phyloP scores from a whole-genome alignment of 2,888 invertebrate genomes.

The Philopedon plagiatum region DNA sequence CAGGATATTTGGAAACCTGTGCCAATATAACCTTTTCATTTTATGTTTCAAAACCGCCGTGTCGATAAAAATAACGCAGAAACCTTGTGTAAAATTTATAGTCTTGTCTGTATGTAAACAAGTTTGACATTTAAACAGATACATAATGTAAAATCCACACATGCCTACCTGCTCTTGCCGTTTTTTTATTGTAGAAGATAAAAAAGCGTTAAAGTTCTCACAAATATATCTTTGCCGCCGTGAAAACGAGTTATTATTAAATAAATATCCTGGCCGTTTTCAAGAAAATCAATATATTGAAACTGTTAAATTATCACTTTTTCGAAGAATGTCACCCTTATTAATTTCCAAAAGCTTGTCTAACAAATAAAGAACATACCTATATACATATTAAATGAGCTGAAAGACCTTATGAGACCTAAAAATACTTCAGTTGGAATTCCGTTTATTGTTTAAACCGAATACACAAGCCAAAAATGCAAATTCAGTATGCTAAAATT shows the following conservation, averaged over 20 bases:
- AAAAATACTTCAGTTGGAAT: neutral
- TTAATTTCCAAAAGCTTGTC: too few relatives aligned
- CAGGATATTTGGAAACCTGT: neutral
- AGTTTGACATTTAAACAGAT: neutral
- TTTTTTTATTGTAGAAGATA: too few relatives aligned
- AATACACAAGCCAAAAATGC: neutral
- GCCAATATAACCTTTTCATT: neutral
- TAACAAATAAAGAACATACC: neutral
- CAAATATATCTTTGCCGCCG: too few relatives aligned
- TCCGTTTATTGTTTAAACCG: neutral
- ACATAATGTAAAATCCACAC: neutral
- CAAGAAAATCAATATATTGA: too few relatives aligned
- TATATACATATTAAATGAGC: neutral
- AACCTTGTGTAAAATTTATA: slow-evolving; percentile 15
- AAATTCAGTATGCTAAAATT: too few relatives aligned
- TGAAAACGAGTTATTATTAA: too few relatives aligned
- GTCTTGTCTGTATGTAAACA: slow-evolving; percentile 15
- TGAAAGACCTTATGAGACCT: neutral
- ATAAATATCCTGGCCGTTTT: too few relatives aligned
- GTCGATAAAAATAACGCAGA: slow-evolving; percentile 17
- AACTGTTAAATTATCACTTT: too few relatives aligned
- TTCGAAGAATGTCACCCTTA: too few relatives aligned
- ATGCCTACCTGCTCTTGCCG: neutral
- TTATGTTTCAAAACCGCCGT: neutral
- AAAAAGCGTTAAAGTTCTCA: too few relatives aligned